Percentiles rank a stretch among this genome's conserved stretches.
phyloP scores from a whole-genome alignment of 2,797 vertebrate genomes.

The Picus viridis region DNA sequence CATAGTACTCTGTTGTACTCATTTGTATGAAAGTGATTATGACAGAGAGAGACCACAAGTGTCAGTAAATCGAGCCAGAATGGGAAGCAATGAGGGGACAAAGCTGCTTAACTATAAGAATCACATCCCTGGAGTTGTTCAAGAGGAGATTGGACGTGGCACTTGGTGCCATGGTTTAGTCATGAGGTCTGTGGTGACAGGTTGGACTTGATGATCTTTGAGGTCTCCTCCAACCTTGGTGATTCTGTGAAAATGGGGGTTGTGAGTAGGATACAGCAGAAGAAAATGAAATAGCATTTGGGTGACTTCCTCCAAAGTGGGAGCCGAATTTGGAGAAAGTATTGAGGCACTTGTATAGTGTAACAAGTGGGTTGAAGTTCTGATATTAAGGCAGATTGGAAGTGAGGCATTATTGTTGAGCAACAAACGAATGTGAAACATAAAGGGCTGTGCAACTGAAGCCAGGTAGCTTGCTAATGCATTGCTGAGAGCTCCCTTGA shows the following conservation, averaged over 20 bases:
- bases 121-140: not conserved
- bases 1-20: fast-evolving
- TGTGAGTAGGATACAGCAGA: fast-evolving
- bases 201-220: too few species aligned
- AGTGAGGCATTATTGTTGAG: not conserved
- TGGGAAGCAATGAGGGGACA: not conserved
- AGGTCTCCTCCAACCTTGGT: too few species aligned
- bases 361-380: not conserved
- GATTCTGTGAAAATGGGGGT: not conserved
- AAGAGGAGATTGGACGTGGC: too few species aligned
- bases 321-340: not conserved
- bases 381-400: not conserved
- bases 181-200: too few species aligned
- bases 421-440: not conserved
- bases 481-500: not conserved
- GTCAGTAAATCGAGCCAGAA: not conserved
- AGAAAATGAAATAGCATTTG: not conserved
- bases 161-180: too few species aligned
- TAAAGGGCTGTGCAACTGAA: not conserved
- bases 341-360: too few species aligned
- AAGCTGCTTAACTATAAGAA: not conserved
- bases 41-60: not conserved
- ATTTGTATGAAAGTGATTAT: not conserved
- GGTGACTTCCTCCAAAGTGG: not conserved
- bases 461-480: not conserved